Conservation (phyloP, 2,888 invertebrate genomes). For the Polyommatus icarus region DNA sequence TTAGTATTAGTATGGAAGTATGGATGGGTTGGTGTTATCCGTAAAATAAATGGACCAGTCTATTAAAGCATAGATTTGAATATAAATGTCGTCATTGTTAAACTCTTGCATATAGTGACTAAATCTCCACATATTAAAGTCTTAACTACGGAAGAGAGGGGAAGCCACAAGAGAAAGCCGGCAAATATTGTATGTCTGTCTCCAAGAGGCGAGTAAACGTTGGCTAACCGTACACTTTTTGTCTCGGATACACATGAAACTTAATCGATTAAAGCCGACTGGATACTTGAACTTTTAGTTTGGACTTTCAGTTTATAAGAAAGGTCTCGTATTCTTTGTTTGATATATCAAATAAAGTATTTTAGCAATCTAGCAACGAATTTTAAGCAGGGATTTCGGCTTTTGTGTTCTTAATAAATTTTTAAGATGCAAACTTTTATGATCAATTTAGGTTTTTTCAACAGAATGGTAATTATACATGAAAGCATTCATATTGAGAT, state of each 20-base stretch:
- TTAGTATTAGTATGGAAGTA: too few species aligned
- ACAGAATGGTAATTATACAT: not conserved
- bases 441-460: not conserved
- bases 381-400: not conserved
- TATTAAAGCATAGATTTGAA: not conserved
- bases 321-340: not conserved
- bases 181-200: slow-evolving; percentile 25
- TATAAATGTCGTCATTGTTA: slow-evolving; percentile 1
- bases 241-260: slow-evolving; percentile 28
- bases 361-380: not conserved
- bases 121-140: slow-evolving; percentile 17
- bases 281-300: slow-evolving; percentile 3
- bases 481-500: not conserved
- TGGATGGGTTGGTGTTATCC: too few species aligned
- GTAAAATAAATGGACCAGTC: not conserved
- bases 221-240: slow-evolving; percentile 23
- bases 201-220: slow-evolving; percentile 29
- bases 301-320: not conserved
- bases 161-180: slow-evolving; percentile 26
- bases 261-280: slow-evolving; percentile 28
- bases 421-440: not conserved
- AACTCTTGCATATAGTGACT: not conserved
- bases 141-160: slow-evolving; percentile 22
- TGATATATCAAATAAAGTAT: not conserved
- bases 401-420: not conserved